Percentiles rank a stretch among this genome's conserved stretches.
These are phyloP conservation scores for Parasteatoda tepidariorum DNA, from an alignment of 1,140 invertebrate species.

Conservation along the genomic window DNA sequence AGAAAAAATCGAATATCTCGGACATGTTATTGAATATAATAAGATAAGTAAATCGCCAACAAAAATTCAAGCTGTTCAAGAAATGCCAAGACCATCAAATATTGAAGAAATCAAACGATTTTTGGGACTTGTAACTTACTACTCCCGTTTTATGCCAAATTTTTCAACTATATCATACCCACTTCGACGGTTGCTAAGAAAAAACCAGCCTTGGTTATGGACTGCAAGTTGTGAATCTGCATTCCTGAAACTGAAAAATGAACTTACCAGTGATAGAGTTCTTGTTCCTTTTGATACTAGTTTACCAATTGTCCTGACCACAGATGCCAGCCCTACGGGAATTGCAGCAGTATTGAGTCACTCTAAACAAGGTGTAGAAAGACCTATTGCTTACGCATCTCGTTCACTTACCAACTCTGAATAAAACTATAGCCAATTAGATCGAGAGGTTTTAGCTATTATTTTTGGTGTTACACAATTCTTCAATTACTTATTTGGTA, in stretches of 20 bases:
- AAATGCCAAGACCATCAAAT: slow-evolving; percentile 64
- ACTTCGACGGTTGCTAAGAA: too few relatives aligned
- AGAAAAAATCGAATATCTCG: slow-evolving; percentile 9
- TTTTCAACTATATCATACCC: slow-evolving; percentile 62
- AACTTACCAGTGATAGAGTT: slow-evolving; percentile 23
- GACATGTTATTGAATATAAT: slow-evolving; percentile 3
- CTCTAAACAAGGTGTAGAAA: slow-evolving; percentile 64
- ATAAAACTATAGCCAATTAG: too few relatives aligned
- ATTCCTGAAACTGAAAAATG: slow-evolving; percentile 64
- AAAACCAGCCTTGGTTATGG: too few relatives aligned
- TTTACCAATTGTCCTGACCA: slow-evolving; percentile 70
- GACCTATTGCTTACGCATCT: too few relatives aligned
- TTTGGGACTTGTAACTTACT: slow-evolving; percentile 26
- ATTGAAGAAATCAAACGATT: slow-evolving; percentile 64
- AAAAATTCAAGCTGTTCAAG: slow-evolving; percentile 66
- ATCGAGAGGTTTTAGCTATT: too few relatives aligned
- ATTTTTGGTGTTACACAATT: too few relatives aligned
- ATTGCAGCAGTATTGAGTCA: slow-evolving; percentile 70
- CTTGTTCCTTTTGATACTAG: slow-evolving; percentile 68
- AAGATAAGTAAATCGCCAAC: slow-evolving; percentile 58
- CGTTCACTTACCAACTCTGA: too few relatives aligned
- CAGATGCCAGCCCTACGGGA: slow-evolving; percentile 67
- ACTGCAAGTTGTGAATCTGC: slow-evolving; percentile 60
- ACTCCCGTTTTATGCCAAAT: slow-evolving; percentile 65
- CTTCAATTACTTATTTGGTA: too few relatives aligned